These are phyloP conservation scores for Pterocles gutturalis DNA, from an alignment of 2,113 vertebrate species.

Conservation along the genomic window DNA sequence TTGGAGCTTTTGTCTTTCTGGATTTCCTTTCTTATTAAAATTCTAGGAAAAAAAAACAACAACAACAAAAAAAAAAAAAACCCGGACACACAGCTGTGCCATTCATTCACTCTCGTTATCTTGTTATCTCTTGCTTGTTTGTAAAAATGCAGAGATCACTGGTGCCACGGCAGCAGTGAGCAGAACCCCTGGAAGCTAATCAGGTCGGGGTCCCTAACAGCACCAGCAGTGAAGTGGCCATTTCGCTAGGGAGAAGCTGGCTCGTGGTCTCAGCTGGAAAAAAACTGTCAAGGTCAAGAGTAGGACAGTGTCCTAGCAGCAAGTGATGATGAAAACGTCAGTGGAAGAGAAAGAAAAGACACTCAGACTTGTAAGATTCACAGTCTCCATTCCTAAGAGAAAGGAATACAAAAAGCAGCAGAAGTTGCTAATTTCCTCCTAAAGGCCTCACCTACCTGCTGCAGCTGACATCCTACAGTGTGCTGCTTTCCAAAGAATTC, in stretches of 20 bases:
- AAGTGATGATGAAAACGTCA: not conserved
- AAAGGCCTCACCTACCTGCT: not conserved
- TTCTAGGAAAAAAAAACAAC: not conserved
- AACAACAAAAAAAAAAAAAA: too few relatives aligned
- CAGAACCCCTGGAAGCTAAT: not conserved
- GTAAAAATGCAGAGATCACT: not conserved
- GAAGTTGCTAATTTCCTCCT: not conserved
- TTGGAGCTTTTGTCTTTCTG: conserved; percentile 1
- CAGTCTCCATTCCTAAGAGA: not conserved
- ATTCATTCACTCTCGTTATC: not conserved
- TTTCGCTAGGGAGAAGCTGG: not conserved
- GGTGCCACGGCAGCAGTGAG: not conserved
- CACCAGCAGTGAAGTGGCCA: not conserved
- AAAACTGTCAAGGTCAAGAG: not conserved
- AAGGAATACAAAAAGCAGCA: not conserved
- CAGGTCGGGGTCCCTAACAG: not conserved
- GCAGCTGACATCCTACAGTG: not conserved
- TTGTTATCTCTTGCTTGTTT: not conserved
- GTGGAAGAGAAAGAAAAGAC: not conserved
- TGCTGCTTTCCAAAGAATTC: not conserved
- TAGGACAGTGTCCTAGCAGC: not conserved
- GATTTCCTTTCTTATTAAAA: conserved; percentile 19
- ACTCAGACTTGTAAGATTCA: not conserved
- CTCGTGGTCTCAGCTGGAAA: not conserved
- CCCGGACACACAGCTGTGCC: not conserved